Conservation (phyloP, 2,888 invertebrate species). For the Serrognathus titanus region DNA sequence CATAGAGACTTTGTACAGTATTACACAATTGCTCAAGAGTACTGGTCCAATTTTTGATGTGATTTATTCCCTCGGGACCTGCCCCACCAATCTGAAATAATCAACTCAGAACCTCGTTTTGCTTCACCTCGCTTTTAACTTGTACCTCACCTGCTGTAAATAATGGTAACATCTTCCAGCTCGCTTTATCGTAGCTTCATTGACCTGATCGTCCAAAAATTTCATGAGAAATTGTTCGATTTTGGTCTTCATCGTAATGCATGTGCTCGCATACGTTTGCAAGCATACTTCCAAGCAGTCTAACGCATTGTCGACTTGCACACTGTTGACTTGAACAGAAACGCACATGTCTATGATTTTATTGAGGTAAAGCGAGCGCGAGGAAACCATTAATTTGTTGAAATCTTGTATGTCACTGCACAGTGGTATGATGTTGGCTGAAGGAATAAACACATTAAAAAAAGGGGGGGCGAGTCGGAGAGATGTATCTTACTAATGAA, state of each 20-base stretch:
- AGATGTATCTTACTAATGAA: no score
- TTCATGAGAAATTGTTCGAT: slow-evolving; percentile 20
- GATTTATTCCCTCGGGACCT: slow-evolving; percentile 19
- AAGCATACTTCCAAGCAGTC: slow-evolving; percentile 22
- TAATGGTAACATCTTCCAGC: slow-evolving; percentile 23
- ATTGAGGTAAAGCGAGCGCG: slow-evolving; percentile 2
- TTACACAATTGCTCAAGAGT: slow-evolving; percentile 18
- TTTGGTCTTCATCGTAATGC: slow-evolving; percentile 19
- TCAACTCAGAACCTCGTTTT: not conserved
- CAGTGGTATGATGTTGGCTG: slow-evolving; percentile 16
- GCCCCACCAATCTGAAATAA: slow-evolving; percentile 21
- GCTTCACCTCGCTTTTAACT: no score
- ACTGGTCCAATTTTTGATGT: slow-evolving; percentile 24
- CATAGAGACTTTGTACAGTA: slow-evolving; percentile 20
- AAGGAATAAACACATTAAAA: slow-evolving; percentile 4
- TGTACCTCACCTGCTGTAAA: slow-evolving; percentile 21
- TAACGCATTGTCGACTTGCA: slow-evolving; percentile 10
- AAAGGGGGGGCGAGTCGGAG: no score
- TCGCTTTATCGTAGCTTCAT: slow-evolving; percentile 7
- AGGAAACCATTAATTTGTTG: slow-evolving; percentile 18
- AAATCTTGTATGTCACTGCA: slow-evolving; percentile 21
- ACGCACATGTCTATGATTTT: slow-evolving; percentile 24
- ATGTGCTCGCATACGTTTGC: slow-evolving; percentile 20
- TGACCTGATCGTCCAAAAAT: slow-evolving; percentile 15
- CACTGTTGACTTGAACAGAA: slow-evolving; percentile 3